Evolutionary conservation across 2,888 invertebrate species (phyloP).

Genomic region (Nomada lathburiana): DNA sequence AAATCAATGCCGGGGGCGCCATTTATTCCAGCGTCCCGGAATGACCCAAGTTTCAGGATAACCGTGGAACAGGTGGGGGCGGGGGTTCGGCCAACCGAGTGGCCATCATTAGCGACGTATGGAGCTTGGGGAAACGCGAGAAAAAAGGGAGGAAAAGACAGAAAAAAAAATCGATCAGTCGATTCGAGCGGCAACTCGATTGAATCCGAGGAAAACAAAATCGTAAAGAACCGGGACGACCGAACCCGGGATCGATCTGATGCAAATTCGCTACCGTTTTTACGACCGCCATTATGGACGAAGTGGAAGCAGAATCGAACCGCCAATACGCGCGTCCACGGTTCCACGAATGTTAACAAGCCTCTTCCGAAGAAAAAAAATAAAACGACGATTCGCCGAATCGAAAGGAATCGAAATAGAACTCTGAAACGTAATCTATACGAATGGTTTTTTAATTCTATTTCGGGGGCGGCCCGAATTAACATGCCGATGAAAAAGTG

Average conservation of each 20-base stretch:
- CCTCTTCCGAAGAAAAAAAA: background rate
- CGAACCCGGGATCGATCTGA: constrained; percentile 7
- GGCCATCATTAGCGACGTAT: constrained; percentile 37
- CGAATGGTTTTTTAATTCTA: no score
- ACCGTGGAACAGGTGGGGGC: background rate
- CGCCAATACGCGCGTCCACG: no score
- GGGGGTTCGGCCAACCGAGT: constrained; percentile 16
- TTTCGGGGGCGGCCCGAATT: constrained; percentile 54
- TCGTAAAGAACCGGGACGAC: constrained; percentile 11
- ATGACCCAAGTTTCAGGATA: constrained; percentile 44
- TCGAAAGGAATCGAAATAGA: background rate
- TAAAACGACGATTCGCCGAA: background rate
- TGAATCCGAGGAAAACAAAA: constrained; percentile 28
- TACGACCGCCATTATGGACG: background rate
- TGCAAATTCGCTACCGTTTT: background rate
- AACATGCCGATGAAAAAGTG: constrained; percentile 57
- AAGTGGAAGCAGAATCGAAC: background rate
- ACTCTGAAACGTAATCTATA: background rate
- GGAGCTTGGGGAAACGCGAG: background rate
- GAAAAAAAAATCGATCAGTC: constrained; percentile 25
- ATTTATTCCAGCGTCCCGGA: constrained; percentile 44
- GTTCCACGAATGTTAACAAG: background rate
- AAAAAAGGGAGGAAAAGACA: background rate
- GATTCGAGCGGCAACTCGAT: constrained; percentile 4
- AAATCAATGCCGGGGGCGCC: constrained; percentile 49